A percentile compares a stretch with the other conserved stretches of the same genome.
Conservation (phyloP, 2,888 invertebrate genomes). For the Shargacucullia verbasci region DNA sequence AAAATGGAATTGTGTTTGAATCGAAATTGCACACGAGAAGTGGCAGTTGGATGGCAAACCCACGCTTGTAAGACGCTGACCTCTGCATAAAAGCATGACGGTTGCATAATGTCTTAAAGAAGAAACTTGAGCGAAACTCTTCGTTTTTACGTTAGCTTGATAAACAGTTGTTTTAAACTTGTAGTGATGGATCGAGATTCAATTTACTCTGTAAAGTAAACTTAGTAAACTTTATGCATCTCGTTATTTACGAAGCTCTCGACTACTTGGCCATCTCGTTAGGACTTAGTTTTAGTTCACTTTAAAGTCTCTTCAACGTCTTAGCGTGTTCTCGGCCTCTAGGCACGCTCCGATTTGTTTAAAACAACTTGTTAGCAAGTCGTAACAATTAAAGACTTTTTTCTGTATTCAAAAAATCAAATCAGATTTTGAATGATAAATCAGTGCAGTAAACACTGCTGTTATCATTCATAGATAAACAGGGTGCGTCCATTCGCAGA, state of each 20-base stretch:
- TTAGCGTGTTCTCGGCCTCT: background rate
- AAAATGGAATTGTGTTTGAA: too few relatives aligned
- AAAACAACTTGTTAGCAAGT: background rate
- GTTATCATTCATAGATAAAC: too few relatives aligned
- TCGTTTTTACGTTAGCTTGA: constrained; percentile 1
- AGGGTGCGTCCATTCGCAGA: too few relatives aligned
- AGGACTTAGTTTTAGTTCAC: constrained; percentile 1
- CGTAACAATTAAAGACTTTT: background rate
- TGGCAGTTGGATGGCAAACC: too few relatives aligned
- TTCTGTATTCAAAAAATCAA: too few relatives aligned
- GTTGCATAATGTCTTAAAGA: too few relatives aligned
- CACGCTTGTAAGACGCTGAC: too few relatives aligned
- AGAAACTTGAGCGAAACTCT: background rate
- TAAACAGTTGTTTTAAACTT: background rate
- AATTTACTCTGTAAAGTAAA: background rate
- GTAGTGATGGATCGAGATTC: background rate
- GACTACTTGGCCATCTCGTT: constrained; percentile 5
- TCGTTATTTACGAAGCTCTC: constrained; percentile 6
- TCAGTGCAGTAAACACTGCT: too few relatives aligned
- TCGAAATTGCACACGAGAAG: too few relatives aligned
- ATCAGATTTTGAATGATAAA: too few relatives aligned
- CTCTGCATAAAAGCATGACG: too few relatives aligned
- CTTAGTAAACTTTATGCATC: constrained; percentile 11
- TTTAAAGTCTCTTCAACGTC: constrained; percentile 2
- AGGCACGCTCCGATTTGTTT: background rate